Percentiles rank a stretch among this genome's conserved stretches.
phyloP scores from a whole-genome alignment of 2,888 invertebrate genomes.

The Margaritifera margaritifera region DNA sequence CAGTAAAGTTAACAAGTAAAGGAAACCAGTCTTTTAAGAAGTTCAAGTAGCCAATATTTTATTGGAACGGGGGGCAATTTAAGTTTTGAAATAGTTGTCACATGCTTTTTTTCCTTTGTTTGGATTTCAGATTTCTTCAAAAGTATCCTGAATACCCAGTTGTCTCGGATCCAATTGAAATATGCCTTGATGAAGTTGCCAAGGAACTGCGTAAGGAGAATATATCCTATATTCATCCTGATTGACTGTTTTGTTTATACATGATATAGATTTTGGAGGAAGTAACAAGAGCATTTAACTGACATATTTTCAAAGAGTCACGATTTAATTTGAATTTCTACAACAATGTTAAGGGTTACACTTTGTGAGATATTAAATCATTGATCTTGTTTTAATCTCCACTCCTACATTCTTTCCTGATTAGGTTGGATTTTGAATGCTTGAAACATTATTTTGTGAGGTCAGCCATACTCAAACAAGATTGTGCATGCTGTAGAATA shows the following conservation, averaged over 20 bases:
- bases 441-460: too few species aligned
- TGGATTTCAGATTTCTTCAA: constrained; percentile 60
- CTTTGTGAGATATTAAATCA: neutral
- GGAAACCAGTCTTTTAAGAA: too few species aligned
- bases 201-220: constrained; percentile 75
- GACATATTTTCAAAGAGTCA: too few species aligned
- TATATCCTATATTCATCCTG: neutral
- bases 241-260: neutral
- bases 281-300: neutral
- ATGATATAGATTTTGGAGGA: neutral
- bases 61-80: too few species aligned
- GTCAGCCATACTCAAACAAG: too few species aligned
- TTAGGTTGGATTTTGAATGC: too few species aligned
- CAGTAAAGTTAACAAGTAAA: too few species aligned
- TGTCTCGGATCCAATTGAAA: constrained; percentile 73
- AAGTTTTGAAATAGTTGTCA: neutral
- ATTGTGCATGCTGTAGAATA: too few species aligned
- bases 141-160: constrained; percentile 68
- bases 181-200: constrained; percentile 80
- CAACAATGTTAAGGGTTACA: neutral
- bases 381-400: neutral
- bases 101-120: constrained; percentile 12
- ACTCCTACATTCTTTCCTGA: too few species aligned
- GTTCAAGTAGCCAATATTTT: too few species aligned
- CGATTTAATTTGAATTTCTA: too few species aligned